Base-by-base conservation (phyloP, 2,888 invertebrate species). In the Netelia melanura region DNA sequence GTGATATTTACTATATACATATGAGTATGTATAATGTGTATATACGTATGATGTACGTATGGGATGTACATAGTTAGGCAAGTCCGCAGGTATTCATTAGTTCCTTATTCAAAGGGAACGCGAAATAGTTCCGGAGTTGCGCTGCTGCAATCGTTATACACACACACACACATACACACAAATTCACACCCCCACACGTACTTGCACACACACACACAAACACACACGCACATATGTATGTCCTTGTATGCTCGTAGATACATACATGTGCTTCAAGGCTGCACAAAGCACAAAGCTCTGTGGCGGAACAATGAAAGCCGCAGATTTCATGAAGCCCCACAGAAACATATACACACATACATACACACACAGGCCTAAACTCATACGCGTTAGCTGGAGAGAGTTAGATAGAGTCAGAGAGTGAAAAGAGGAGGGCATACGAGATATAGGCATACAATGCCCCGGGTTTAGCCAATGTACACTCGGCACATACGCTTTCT, bases 241-340 rank as follows among this genome's bases (percentile, higher is more conserved):
- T n/a, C 17, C 17, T 17, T 17, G 17, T 17, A 17, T 17, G 17
- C 17, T 17, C 17, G 17, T 30, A 11, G 9, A 62, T 64, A 62
- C 48, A n/a, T 68, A 25, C 58, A 25, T 25, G 1, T 21, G 68
- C 72, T 84, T 71, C 76, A 54, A 72, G 86, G 89, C 90, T 89
- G 90, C 89, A 93, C 93, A 92, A 92, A 92, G 92, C 92, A 92
- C 92, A 92, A 92, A 92, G 93, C 93, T 92, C 90, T 88, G 90
- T 90, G 90, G 90, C 38, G 87, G 91, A 92, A 92, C 92, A 92
- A 92, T 92, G 92, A 92, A 91, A 89, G 89, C 90, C 91, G 90
- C 92, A 93, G 93, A 93, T 93, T 93, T 93, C 92, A 93, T 92
- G 92, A 93, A 93, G 92, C 92, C 87, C 87, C 81, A 61, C n/a